These are phyloP conservation scores for Platyrinchus mystaceus DNA, from an alignment of 2,797 vertebrate genomes.

Conservation along the genomic window DNA sequence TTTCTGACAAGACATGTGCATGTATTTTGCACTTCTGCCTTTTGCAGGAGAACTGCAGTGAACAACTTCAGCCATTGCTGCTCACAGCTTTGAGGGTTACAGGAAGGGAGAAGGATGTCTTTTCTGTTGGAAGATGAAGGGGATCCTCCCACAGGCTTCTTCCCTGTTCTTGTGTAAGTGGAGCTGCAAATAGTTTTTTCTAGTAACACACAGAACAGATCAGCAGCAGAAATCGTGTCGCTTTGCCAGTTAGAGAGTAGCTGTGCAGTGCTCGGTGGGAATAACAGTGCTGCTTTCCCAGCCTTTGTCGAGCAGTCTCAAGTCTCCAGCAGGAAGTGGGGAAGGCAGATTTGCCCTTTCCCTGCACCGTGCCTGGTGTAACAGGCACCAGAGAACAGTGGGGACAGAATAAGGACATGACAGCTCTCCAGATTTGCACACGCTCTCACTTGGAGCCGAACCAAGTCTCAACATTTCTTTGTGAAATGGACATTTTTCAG, in stretches of 20 bases:
- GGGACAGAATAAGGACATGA: not conserved
- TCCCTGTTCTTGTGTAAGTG: not conserved
- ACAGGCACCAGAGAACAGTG: not conserved
- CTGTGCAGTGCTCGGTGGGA: not conserved
- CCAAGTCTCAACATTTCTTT: not conserved
- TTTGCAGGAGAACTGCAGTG: not conserved
- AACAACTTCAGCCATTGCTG: not conserved
- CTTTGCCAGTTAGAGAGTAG: not conserved
- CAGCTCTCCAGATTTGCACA: not conserved
- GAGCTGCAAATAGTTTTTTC: not conserved
- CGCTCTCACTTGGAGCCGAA: not conserved
- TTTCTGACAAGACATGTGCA: accelerated
- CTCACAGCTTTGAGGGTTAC: not conserved
- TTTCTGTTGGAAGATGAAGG: not conserved
- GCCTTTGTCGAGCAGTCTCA: accelerated
- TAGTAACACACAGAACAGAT: not conserved
- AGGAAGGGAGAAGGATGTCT: not conserved
- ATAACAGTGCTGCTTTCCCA: not conserved
- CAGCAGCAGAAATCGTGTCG: not conserved
- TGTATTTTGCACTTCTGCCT: not conserved
- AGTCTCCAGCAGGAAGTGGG: accelerated
- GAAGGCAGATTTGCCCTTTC: not conserved
- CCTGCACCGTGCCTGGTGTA: accelerated
- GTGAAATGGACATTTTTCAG: not conserved
- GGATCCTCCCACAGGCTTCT: not conserved